Base-by-base conservation (phyloP, 2,797 vertebrate species). In the Oophaga sylvatica region DNA sequence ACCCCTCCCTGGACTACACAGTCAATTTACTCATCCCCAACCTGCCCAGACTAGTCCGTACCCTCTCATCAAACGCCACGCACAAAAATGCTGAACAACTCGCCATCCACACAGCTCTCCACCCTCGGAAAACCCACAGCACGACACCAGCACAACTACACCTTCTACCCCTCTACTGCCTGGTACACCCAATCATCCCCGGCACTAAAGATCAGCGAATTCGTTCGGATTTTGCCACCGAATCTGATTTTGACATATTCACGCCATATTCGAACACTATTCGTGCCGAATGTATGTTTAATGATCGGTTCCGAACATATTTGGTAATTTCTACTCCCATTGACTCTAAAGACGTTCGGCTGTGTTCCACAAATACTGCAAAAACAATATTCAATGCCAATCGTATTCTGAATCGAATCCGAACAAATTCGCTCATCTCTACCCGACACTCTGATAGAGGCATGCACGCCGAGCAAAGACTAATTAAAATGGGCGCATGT, bases 401-500 rank as follows among this genome's bases (percentile, higher is more conserved):
- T n/a, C n/a, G n/a, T n/a, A n/a, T n/a, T n/a, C n/a, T n/a, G n/a
- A n/a, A n/a, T n/a, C n/a, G n/a, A n/a, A n/a, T n/a, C n/a, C n/a
- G n/a, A n/a, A n/a, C n/a, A n/a, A n/a, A n/a, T n/a, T n/a, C n/a
- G n/a, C n/a, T n/a, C n/a, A n/a, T n/a, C n/a, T n/a, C n/a, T n/a
- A n/a, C 67, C 10, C 26, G 26, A 31, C 56, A 26, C 31, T 31
- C 15, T 29, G 45, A 59, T 45, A 19, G 5, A 45, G 26, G 53
- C 68, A 45, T 45, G 48, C 70, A 60, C 45, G 70, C 35, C 35
- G 53, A 12, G 67, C 67, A 67, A 45, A 7, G 10, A 68, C 26
- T 84, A 70, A 88, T 88, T 88, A 88, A 63, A 68, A 79, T 62
- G 13, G 41, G 57, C 48, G n/a, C 77, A 57, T 85, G 87, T 84